Conservation (phyloP, 2,797 vertebrate genomes). For the Pyrocephalus nanus region DNA sequence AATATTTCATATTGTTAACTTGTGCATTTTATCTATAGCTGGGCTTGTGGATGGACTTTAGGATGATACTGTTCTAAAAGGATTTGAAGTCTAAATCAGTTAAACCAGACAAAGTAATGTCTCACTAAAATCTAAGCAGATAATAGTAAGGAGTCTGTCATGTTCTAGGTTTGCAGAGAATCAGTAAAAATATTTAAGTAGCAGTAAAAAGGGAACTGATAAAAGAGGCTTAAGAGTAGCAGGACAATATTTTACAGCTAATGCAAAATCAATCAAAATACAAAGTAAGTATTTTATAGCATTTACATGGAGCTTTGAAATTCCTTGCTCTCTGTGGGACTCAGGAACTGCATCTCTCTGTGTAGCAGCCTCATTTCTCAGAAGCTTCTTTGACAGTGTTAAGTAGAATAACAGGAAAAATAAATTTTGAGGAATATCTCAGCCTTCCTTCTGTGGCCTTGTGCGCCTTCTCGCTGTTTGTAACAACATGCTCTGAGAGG, state of each 20-base stretch:
- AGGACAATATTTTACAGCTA: neutral
- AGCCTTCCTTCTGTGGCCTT: too few species aligned
- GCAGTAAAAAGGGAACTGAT: neutral
- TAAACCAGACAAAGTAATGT: neutral
- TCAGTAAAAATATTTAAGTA: neutral
- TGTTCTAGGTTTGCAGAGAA: neutral
- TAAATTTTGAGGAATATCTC: neutral
- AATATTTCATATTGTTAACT: neutral
- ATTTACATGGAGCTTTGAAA: neutral
- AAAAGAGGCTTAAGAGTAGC: neutral
- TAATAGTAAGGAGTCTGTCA: neutral
- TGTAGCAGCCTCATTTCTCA: neutral
- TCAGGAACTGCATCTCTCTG: neutral
- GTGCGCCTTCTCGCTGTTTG: neutral
- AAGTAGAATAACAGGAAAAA: neutral
- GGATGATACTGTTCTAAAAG: neutral
- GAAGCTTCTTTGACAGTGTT: neutral
- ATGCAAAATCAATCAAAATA: neutral
- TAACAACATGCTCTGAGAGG: neutral
- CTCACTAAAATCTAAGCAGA: neutral
- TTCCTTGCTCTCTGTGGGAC: neutral
- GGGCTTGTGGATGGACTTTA: neutral
- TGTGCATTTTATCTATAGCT: neutral
- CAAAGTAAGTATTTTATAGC: neutral
- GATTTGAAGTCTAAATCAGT: neutral